Percentiles rank a stretch among this genome's conserved stretches.
Conservation (phyloP, 1,140 invertebrate species). For the Sycobia sp. region DNA sequence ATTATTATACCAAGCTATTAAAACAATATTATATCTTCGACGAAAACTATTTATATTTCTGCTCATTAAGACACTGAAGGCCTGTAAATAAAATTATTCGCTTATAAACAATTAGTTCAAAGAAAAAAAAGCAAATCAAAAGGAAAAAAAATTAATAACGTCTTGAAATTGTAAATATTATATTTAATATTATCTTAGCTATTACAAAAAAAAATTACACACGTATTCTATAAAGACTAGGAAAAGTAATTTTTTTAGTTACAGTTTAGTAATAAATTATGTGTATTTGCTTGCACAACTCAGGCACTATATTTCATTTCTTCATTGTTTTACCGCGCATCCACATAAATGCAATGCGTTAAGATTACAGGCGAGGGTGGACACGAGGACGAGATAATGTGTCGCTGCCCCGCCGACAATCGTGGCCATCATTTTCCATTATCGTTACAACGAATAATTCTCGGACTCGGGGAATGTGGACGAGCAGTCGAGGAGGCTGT, state of each 20-base stretch:
- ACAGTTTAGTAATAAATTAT: conserved; percentile 25
- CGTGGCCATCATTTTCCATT: background rate
- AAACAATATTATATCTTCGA: too few species aligned
- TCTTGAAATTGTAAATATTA: conserved; percentile 53
- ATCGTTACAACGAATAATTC: background rate
- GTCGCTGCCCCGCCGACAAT: background rate
- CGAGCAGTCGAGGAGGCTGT: background rate
- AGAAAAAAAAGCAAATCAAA: too few species aligned
- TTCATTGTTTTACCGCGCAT: background rate
- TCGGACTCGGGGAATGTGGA: background rate
- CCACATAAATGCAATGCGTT: background rate
- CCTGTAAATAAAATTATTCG: too few species aligned
- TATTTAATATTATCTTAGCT: conserved; percentile 49
- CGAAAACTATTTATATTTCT: too few species aligned
- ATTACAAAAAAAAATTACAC: conserved; percentile 56
- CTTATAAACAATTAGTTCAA: too few species aligned
- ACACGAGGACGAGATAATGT: background rate
- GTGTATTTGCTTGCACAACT: conserved; percentile 3
- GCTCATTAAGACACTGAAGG: too few species aligned
- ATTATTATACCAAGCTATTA: too few species aligned
- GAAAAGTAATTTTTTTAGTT: conserved; percentile 39
- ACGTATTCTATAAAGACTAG: conserved; percentile 50
- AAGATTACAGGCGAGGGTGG: background rate
- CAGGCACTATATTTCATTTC: conserved; percentile 9
- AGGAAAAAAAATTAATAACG: conserved; percentile 23